Evolutionary conservation across 2,113 vertebrate species (phyloP).

Genomic region (Chaenocephalus aceratus): DNA sequence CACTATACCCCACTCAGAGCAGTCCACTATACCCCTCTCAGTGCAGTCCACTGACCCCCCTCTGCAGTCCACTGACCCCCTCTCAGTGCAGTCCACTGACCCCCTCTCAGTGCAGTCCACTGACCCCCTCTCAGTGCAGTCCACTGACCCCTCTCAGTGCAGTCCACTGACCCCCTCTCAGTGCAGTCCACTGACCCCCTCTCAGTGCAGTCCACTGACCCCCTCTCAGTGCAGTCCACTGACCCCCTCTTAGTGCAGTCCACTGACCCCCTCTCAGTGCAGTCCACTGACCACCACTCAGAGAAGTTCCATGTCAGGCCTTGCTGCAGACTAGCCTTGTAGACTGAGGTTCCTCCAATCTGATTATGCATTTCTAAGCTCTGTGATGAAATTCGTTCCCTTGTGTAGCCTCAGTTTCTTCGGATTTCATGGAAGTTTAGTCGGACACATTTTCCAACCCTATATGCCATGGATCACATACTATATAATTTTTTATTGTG

Average conservation of each 20-base stretch:
- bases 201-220: slow-evolving; percentile 27
- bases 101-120: too few relatives aligned
- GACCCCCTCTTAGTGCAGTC: background rate
- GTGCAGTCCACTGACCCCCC: too few relatives aligned
- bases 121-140: slow-evolving; percentile 29
- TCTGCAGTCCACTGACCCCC: too few relatives aligned
- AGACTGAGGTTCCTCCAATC: slow-evolving; percentile 15
- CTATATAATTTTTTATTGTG: slow-evolving; percentile 34
- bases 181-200: slow-evolving; percentile 29
- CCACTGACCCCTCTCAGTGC: background rate
- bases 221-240: slow-evolving; percentile 2
- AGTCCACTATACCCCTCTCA: too few relatives aligned
- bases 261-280: background rate
- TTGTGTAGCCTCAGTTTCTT: slow-evolving; percentile 32
- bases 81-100: background rate
- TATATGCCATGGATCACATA: background rate
- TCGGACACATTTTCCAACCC: background rate
- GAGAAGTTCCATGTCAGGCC: slow-evolving; percentile 24
- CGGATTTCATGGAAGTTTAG: slow-evolving; percentile 4
- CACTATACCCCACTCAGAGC: too few relatives aligned
- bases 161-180: slow-evolving; percentile 24
- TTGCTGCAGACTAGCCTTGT: background rate
- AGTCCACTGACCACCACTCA: slow-evolving; percentile 17
- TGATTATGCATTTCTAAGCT: slow-evolving; percentile 52
- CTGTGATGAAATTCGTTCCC: slow-evolving; percentile 4